Evolutionary conservation across 2,888 invertebrate species (phyloP), one percentile per base, ranked within the genome.

Genomic region (Hoplodrina ambigua): DNA sequence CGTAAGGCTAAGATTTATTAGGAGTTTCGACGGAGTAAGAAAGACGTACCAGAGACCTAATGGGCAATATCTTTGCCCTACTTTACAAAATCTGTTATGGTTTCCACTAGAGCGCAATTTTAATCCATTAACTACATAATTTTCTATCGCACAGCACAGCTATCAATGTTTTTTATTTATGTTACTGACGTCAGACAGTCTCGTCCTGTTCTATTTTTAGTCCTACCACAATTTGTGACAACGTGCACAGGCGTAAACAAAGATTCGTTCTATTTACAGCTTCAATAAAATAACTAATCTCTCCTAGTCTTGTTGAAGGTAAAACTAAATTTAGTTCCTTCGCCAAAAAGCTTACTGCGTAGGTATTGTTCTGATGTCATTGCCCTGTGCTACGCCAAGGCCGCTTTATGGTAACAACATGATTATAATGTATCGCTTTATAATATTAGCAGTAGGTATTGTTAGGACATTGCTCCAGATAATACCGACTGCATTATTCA

Each of bases 371-470:
- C 54, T 41, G 41, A 58, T 72, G 87, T 89, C 69, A 94, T 91
- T 84, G 94, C 90, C 80, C 78, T 54, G 54, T 50, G 20, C 50
- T 71, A 59, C 55, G 25, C 55, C 71, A 71, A 79, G 78, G 71
- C 73, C 91, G 56, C 87, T 87, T 62, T 90, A 94, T 68, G 91
- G 92, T 81, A 69, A 90, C 83, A 75, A 89, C 89, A 57, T 92
- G 89, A 87, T 92, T 55, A 94, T 93, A 6, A 96, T 96, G 55
- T 93, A 94, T 25, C 92, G 77, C 96, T 25, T 78, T 96, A 69
- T 94, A 96, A 70, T 96, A 96, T 52, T 61, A 61, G 30, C 25
- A 53, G 54, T 75, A 61, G 58, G 60, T 65, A 77, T 69, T 58
- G 53, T 49, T 52, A 25, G 55, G 62, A 17, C 59, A 53, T 63